These are phyloP conservation scores for Pyrgilauda ruficollis DNA, from an alignment of 2,113 vertebrate species.

Conservation along the genomic window DNA sequence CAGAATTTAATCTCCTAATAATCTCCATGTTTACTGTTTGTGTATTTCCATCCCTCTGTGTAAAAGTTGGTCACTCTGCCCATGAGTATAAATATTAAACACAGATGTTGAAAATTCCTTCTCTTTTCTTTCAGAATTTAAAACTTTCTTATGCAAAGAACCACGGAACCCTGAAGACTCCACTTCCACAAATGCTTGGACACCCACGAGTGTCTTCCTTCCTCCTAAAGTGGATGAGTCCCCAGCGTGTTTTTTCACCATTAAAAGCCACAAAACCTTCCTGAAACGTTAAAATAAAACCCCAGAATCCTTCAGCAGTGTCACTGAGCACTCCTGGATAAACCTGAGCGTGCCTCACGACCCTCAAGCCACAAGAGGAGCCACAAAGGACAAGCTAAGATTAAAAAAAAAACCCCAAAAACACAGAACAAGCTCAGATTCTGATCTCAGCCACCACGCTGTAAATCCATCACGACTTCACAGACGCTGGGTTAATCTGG, in stretches of 20 bases:
- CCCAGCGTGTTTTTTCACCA: rapidly evolving
- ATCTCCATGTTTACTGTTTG: not conserved
- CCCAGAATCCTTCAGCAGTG: not conserved
- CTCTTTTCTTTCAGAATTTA: not conserved
- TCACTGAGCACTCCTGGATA: not conserved
- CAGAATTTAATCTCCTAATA: not conserved
- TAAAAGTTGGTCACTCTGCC: not conserved
- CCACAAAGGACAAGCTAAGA: not conserved
- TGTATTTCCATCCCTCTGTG: not conserved
- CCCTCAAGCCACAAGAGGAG: not conserved
- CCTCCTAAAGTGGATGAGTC: not conserved
- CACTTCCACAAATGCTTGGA: not conserved
- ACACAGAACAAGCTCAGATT: not conserved
- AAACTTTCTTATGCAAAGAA: not conserved
- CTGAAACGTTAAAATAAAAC: rapidly evolving
- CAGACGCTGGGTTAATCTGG: no score
- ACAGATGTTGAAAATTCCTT: not conserved
- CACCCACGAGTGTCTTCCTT: not conserved
- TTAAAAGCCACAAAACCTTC: not conserved
- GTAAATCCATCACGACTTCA: not conserved
- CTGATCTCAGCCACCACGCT: not conserved
- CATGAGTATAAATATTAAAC: not conserved
- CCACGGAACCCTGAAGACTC: not conserved
- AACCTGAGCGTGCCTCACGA: rapidly evolving
- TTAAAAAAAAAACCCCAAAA: not conserved